Base-by-base conservation (phyloP, 1,140 invertebrate genomes). In the Orussus abietinus region DNA sequence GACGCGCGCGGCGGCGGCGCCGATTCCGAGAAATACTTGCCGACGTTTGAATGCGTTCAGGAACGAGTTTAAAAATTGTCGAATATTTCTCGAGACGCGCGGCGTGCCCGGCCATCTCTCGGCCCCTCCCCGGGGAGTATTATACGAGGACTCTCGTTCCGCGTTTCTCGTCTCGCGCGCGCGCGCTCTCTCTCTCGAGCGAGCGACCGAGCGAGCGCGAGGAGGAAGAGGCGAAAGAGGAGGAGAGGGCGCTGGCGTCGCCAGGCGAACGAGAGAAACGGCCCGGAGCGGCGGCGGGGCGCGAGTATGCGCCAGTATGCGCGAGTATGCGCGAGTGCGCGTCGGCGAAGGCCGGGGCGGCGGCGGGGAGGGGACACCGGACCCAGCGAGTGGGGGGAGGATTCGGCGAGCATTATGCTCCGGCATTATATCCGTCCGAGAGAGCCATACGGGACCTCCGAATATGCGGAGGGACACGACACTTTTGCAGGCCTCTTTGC, bases 31-130 rank as follows among this genome's bases (percentile, higher is more conserved):
- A 72, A 72, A 62, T 59, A 51, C 51, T 40, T 52, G 46, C 48
- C 43, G 42, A 37, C 47, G 56, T 66, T 66, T 59, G 54, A 62
- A 64, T 67, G 57, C 50, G 55, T 59, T 64, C 59, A 58, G 60
- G 60, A 70, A 69, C 69, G 64, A 64, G 68, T 69, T 71, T 69
- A 61, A 67, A 66, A 69, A 71, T 66, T 64, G 59, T 59, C 62
- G 64, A 68, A 64, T 64, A 64, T 68, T 67, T 61, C 56, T 60
- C 45, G 43, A 50, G 34, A 15, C 18, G 34, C 39, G 44, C 30
- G 33, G 39, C 32, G 10, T 9, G 20, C 26, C 25, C 13, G 13
- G 31, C 22, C 6, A 25, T 25, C 22, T n/a, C 22, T 25, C 6
- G 22, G 22, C 22, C 22, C 22, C n/a, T 25, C n/a, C n/a, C n/a